These are phyloP conservation scores for Podiceps cristatus DNA, from an alignment of 2,113 vertebrate genomes.

Conservation along the genomic window DNA sequence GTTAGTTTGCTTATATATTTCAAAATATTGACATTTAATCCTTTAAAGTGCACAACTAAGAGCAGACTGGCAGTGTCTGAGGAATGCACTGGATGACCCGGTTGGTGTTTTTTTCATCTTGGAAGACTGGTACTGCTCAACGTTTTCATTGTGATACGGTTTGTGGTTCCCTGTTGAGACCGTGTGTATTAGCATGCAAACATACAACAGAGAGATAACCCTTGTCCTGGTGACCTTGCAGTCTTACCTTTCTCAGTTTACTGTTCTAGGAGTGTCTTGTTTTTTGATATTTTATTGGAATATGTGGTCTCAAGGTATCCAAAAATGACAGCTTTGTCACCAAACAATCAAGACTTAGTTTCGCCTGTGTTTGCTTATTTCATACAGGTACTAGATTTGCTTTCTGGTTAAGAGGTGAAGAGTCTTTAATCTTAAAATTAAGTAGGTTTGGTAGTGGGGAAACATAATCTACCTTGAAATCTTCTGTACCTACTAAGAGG, in stretches of 20 bases:
- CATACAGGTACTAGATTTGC: not conserved
- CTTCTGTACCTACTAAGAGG: constrained; percentile 30
- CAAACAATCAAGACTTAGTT: not conserved
- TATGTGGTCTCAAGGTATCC: not conserved
- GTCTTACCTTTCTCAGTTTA: not conserved
- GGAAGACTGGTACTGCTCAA: not conserved
- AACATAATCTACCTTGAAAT: constrained; percentile 42
- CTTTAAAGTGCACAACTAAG: not conserved
- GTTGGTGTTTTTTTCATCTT: not conserved
- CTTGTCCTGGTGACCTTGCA: not conserved
- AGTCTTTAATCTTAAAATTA: constrained; percentile 19
- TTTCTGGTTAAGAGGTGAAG: not conserved
- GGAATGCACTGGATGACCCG: not conserved
- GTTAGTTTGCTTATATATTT: not conserved
- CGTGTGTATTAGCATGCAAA: not conserved
- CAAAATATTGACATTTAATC: not conserved
- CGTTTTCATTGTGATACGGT: not conserved
- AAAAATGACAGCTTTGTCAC: not conserved
- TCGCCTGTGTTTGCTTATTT: not conserved
- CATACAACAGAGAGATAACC: not conserved
- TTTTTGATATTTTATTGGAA: not conserved
- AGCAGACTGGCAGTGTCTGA: not conserved
- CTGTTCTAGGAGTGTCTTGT: not conserved
- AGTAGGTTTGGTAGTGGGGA: not conserved
- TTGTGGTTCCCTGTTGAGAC: not conserved